Evolutionary conservation across 2,797 vertebrate genomes (phyloP), one percentile per base, ranked within the genome.

Genomic region (Cossypha polioptera): DNA sequence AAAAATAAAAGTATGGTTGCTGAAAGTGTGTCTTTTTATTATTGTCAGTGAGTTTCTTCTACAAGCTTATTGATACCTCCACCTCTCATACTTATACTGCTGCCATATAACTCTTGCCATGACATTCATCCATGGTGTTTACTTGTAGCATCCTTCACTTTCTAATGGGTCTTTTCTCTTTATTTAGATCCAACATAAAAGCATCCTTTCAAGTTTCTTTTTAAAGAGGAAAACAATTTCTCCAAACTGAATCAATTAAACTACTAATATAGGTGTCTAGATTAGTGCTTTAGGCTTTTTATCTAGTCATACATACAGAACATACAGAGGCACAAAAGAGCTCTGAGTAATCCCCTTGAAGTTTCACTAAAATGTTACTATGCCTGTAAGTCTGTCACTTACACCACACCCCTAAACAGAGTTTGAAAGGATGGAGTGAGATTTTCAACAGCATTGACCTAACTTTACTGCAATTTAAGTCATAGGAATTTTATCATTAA

Each of bases 211-310:
- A 91, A 85, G 80, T 85, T 85, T 87, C 47, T 69, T 93, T 94
- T 85, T 92, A 85, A 93, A 82, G 59, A 86, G n/a, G 33, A 80
- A 96, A 94, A 92, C 65, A 74, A 87, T 91, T 93, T 83, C 13
- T 72, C 87, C 40, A 55, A 76, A 89, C 48, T 71, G 84, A 95
- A 91, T 89, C 91, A 89, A 93, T 90, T 94, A 95, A 94, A 86
- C 7, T 6, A 59, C 88, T 78, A 84, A 92, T 87, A 89, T 10
- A 93, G 92, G 92, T 79, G 67, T 59, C 77, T 67, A 76, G 59
- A 82, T 71, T 53, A 40, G 62, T 45, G 55, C 51, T 91, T 89
- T 82, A 82, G 71, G 80, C 25, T 91, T 92, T 94, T 93, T 81
- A 91, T 91, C 77, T 87, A 76, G 45, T 45, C 67, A 57, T 51